Base-by-base conservation (phyloP, 1,140 invertebrate genomes). In the Branchinecta lindahli region DNA sequence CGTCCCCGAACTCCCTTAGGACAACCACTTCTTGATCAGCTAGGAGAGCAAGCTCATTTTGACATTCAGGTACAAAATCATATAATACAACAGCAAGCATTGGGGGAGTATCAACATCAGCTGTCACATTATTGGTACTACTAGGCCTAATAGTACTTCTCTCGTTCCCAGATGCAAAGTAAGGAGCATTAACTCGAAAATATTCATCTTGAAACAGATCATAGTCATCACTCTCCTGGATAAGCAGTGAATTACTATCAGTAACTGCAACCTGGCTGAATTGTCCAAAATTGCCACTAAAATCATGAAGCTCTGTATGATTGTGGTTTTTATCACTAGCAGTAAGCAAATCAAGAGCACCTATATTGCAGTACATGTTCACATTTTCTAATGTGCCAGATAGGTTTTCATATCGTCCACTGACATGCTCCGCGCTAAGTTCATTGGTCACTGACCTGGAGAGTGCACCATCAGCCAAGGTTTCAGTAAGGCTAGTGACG, bases 11-110 rank as follows among this genome's bases (percentile, higher is more conserved):
- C 12, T 61, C 52, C 6, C 18, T 61, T 61, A 61, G 18, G 18
- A 61, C 52, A 61, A 15, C 12, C 12, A 61, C 52, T 61, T 61
- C 52, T 20, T 61, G 52, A 61, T 6, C 18, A 61, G 52, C 52
- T 61, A 15, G 52, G 18, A 61, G 52, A 20, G 52, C 52, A 61
- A 61, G 52, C 18, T 61, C 52, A 61, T 61, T 61, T 61, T 61
- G 12, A 15, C 12, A 61, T 20, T 61, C 52, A 61, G 52, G 52
- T 61, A 61, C 52, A 6, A 61, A 61, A 20, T 61, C 52, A 61
- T 61, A 61, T 4, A 61, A 20, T 15, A 20, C 52, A 15, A 61
- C 18, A 61, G 52, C 52, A 61, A 15, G 52, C 12, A 61, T 61
- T 61, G 52, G 52, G 12, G 12, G 12, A 15, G 12, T 12, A 12